These are phyloP conservation scores for Drosophila murphyi DNA, from an alignment of 1,140 invertebrate genomes.

Conservation along the genomic window DNA sequence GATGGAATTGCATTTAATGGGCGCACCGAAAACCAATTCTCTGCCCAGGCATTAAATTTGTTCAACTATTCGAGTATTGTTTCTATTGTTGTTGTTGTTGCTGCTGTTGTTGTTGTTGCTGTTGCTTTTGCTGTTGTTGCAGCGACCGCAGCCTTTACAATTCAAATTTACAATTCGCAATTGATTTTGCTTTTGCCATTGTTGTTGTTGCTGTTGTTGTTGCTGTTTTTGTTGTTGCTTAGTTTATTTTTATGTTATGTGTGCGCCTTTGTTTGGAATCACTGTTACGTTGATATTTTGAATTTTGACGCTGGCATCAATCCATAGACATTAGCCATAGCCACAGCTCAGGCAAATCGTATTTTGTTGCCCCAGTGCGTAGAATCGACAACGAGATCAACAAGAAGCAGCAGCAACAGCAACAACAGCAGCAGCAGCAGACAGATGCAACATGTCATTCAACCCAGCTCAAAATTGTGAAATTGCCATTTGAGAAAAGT, in stretches of 20 bases:
- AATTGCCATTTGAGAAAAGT: not conserved
- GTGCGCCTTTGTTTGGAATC: constrained; percentile 28
- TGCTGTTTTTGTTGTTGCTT: not conserved
- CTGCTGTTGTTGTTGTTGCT: not conserved
- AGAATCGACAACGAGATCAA: constrained; percentile 30
- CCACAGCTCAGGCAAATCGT: not conserved
- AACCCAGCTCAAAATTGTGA: constrained; percentile 27
- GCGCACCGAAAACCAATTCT: constrained; percentile 47
- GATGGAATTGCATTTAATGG: constrained; percentile 78
- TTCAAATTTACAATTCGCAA: constrained; percentile 55
- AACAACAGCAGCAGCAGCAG: constrained; percentile 32
- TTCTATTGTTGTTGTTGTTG: constrained; percentile 20
- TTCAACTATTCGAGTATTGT: constrained; percentile 19
- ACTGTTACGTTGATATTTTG: constrained; percentile 66
- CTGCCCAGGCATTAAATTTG: constrained; percentile 37
- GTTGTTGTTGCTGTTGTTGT: not conserved
- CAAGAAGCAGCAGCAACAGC: constrained; percentile 50
- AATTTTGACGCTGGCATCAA: constrained; percentile 63
- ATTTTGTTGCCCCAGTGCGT: constrained; percentile 46
- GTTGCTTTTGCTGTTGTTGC: constrained; percentile 31
- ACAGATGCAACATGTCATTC: constrained; percentile 66
- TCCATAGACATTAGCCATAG: constrained; percentile 60
- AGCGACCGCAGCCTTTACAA: constrained; percentile 43
- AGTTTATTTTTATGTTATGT: constrained; percentile 24
- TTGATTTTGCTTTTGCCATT: constrained; percentile 45